Evolutionary conservation across 2,888 invertebrate genomes (phyloP), one percentile per base, ranked within the genome.

Genomic region (Cataglyphis albicans): DNA sequence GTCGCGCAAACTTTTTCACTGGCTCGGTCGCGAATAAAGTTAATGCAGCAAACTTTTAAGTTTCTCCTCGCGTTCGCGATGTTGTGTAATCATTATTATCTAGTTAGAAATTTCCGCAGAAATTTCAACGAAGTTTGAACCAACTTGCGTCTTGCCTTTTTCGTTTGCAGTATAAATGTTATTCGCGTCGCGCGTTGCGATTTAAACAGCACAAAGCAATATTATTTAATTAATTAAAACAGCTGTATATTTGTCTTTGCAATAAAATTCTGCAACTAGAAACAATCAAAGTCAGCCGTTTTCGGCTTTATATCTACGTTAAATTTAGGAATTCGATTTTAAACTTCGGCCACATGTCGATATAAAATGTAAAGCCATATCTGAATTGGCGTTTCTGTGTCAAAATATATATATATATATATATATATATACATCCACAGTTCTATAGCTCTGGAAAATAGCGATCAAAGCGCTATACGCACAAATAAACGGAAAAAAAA

Each of bases 1-100:
- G 78, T 73, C 80, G 87, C 82, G 84, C 81, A 68, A 83, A 87
- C 86, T 87, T 81, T 86, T 87, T 89, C 87, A 87, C 87, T 83
- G 81, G 25, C 70, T 80, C 72, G 78, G 57, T 70, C 59, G 59
- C 78, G 72, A 80, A 80, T 80, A 80, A 80, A 80, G 78, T 80
- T 80, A 80, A 80, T 80, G 32, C 78, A 57, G 59, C 78, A 35
- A 80, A 80, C 78, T 80, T 80, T 80, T 80, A 80, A 80, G 78
- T 80, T 80, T 70, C 78, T 57, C 72, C 59, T 59, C 70, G 70
- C 78, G 72, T 64, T 70, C 70, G 72, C 72, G 57, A 78, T 78
- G 78, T 78, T 70, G 59, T 80, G 72, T 80, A 80, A 80, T 80
- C 78, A 72, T 80, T 80, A 80, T 80, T 80, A 80, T 80, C 59